Conservation (phyloP, 2,888 invertebrate genomes). For the Hydrotaea diabolus region DNA sequence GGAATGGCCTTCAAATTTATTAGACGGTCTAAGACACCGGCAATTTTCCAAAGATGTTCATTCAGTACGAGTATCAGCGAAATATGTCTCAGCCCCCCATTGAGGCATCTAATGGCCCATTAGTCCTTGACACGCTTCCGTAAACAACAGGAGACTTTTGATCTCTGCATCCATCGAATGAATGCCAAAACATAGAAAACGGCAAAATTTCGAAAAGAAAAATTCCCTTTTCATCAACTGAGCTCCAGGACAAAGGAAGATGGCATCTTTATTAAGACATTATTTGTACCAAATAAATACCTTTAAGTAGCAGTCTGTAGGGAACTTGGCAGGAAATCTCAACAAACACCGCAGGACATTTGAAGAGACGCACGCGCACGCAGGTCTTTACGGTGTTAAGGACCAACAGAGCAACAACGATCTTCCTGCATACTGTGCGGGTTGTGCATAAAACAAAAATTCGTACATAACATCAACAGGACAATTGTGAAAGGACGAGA, state of each 20-base stretch:
- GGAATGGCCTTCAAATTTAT: constrained; percentile 30
- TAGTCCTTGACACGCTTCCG: constrained; percentile 79
- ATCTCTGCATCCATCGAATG: neutral
- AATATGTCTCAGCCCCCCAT: constrained; percentile 37
- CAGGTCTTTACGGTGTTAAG: constrained; percentile 39
- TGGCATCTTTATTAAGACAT: constrained; percentile 62
- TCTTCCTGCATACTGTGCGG: constrained; percentile 40
- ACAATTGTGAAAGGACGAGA: constrained; percentile 5
- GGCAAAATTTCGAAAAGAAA: constrained; percentile 4
- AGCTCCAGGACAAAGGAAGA: constrained; percentile 51
- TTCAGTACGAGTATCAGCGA: constrained; percentile 39
- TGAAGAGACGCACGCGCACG: constrained; percentile 42
- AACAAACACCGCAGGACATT: constrained; percentile 74
- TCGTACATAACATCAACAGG: neutral
- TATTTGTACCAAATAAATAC: constrained; percentile 69
- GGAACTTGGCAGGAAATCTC: constrained; percentile 71
- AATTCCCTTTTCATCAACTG: constrained; percentile 47
- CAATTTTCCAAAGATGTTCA: constrained; percentile 32
- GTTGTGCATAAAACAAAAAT: constrained; percentile 17
- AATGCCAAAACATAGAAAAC: neutral
- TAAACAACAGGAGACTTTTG: constrained; percentile 69
- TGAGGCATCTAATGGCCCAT: constrained; percentile 69
- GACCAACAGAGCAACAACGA: constrained; percentile 9
- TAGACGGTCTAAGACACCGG: neutral
- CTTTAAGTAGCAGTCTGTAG: constrained; percentile 73